Conservation (phyloP, 2,797 vertebrate genomes). For the Hippopotamyrus pictus region DNA sequence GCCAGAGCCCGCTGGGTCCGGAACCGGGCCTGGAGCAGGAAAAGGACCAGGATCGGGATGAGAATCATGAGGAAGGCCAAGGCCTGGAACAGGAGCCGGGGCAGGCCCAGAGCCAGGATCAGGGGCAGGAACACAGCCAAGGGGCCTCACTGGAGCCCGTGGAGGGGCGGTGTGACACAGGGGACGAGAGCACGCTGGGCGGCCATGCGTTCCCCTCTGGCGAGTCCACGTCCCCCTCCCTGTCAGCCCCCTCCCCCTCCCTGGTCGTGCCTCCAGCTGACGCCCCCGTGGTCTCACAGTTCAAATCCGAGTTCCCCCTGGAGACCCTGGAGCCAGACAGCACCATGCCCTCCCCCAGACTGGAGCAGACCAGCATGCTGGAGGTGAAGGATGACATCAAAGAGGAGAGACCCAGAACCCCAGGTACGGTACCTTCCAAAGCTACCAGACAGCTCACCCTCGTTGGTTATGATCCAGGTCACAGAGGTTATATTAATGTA, state of each 20-base stretch:
- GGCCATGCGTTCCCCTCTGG: conserved; percentile 30
- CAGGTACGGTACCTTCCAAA: conserved; percentile 45
- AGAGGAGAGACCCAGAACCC: conserved; percentile 52
- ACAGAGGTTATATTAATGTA: background rate
- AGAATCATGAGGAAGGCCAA: background rate
- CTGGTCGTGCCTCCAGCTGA: conserved; percentile 28
- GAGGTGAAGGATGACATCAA: conserved; percentile 59
- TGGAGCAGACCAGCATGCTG: conserved; percentile 52
- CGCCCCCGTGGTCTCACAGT: conserved; percentile 24
- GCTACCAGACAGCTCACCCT: background rate
- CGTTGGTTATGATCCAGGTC: background rate
- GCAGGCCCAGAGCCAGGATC: background rate
- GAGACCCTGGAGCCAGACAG: conserved; percentile 60
- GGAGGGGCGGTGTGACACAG: conserved; percentile 21
- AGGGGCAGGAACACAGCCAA: background rate
- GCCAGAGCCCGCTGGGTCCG: conserved; percentile 19
- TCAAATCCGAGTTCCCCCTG: conserved; percentile 40
- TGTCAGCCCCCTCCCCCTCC: conserved; percentile 29
- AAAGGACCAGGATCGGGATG: background rate
- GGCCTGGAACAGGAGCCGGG: background rate
- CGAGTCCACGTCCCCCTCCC: conserved; percentile 29
- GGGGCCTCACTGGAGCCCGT: conserved; percentile 25
- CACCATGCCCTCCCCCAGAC: conserved; percentile 57
- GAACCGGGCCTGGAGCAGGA: conserved; percentile 13
- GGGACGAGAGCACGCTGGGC: conserved; percentile 30